These are phyloP conservation scores for Rhegmatorhina hoffmannsi DNA, from an alignment of 2,113 vertebrate genomes.

Conservation along the genomic window DNA sequence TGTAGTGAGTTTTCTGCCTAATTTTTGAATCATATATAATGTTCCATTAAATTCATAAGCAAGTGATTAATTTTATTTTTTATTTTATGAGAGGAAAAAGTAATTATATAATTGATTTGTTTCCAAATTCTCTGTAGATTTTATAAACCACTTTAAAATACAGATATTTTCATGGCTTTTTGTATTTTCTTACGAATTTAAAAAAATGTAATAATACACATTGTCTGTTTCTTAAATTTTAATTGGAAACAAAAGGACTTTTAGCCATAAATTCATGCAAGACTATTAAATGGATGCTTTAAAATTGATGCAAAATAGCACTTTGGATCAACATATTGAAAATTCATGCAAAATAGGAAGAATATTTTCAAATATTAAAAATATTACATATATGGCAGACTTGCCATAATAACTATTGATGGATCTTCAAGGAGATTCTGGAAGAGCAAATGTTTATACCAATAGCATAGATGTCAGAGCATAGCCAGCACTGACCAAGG, in stretches of 20 bases:
- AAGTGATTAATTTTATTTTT: not conserved
- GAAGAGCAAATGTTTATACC: too few relatives aligned
- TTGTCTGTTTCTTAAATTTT: not conserved
- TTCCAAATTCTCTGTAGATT: not conserved
- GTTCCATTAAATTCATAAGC: not conserved
- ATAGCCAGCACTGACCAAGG: too few relatives aligned
- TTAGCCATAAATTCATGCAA: not conserved
- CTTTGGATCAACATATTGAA: not conserved
- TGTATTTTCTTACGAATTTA: not conserved
- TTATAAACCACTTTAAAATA: not conserved
- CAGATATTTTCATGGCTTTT: accelerated
- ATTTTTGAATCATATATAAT: accelerated
- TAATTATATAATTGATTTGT: not conserved
- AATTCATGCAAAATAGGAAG: not conserved
- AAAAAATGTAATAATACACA: not conserved
- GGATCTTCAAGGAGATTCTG: too few relatives aligned
- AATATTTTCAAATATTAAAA: not conserved
- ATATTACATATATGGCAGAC: not conserved
- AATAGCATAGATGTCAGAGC: too few relatives aligned
- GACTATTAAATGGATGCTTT: not conserved
- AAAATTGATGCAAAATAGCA: not conserved
- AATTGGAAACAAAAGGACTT: not conserved
- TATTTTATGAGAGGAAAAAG: not conserved
- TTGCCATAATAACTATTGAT: not conserved
- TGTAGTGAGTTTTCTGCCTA: accelerated